Evolutionary conservation across 2,113 vertebrate species (phyloP), one percentile per base, ranked within the genome.

Genomic region (Gnathonemus echidnorhynchus): DNA sequence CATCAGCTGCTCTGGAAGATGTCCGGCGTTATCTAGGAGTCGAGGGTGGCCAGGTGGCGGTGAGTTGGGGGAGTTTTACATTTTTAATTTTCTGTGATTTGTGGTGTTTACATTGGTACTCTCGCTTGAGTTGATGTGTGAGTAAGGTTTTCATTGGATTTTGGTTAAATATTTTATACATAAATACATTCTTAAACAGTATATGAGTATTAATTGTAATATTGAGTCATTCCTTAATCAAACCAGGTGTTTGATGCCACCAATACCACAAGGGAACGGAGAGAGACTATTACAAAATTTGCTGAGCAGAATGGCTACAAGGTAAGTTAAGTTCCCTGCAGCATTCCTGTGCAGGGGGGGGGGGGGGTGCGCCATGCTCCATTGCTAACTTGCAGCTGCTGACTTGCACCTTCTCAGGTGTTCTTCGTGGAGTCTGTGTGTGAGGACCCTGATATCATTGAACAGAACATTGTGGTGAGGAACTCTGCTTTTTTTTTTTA

Each of bases 361-460:
- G 8, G 89, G n/a, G 19, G 39, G 39, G 1, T 0, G 35, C 35
- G 58, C 86, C 89, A 17, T 56, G 3, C 58, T 58, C n/a, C 48
- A 4, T 17, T 24, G 74, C 19, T 11, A 88, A 13, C 45, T 27
- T 74, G 50, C 45, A 27, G 5, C 58, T 19, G 66, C 49, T 39
- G 46, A 19, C 66, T 53, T 42, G 87, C 17, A 19, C 42, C 17
- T 52, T 88, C 0, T 50, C 92, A 99, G 98, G 98, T 97, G 3
- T 99, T 99, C 92, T 99, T 99, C 89, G 98, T 99, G 0, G 98
- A 99, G 94, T 99, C 98, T 27, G 96, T 99, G 5, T 99, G 98
- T 21, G 98, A 99, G 56, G 98, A 99, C 93, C 98, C 97, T 27
- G 97, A 98, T 50, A 98, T 99, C 93, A 98, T 99, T 91, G 97